A percentile compares a stretch with the other conserved stretches of the same genome.
phyloP scores from a whole-genome alignment of 2,888 invertebrate species.

The Lasioglossum malachurum region DNA sequence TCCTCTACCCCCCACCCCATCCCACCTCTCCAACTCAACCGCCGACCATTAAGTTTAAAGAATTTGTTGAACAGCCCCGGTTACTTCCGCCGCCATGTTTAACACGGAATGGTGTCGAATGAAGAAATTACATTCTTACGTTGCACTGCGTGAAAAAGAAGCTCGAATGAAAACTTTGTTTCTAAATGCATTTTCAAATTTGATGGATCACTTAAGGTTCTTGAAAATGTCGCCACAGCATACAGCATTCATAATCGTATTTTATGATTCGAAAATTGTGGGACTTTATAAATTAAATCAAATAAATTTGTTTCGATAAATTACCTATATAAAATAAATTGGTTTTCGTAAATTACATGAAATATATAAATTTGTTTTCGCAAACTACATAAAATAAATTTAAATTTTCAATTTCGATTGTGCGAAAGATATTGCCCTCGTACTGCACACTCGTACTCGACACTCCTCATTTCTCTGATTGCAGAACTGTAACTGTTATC shows the following conservation, averaged over 20 bases:
- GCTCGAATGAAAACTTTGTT: background rate
- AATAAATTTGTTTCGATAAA: background rate
- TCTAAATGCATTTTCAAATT: background rate
- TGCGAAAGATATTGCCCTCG: background rate
- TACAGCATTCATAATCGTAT: background rate
- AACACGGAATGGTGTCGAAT: background rate
- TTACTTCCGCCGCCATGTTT: background rate
- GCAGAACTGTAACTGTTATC: background rate
- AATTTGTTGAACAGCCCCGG: background rate
- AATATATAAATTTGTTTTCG: background rate
- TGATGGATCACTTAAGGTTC: background rate
- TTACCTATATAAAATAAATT: background rate
- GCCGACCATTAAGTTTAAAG: background rate
- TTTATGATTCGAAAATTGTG: background rate
- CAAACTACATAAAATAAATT: background rate
- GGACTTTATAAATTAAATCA: background rate
- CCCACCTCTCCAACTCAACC: background rate
- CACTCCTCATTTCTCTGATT: background rate
- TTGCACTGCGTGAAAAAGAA: background rate
- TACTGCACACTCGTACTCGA: background rate
- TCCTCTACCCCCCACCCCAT: background rate
- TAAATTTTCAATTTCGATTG: background rate
- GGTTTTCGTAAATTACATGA: background rate
- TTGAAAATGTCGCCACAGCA: background rate
- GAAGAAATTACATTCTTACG: background rate